These are phyloP conservation scores for Sus scrofa DNA, from an alignment of 2,113 vertebrate species.

Conservation along the genomic window T2T-Sscrofa CM000830.6:89756501-89757000, in stretches of 20 bases:
- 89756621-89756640: background rate
- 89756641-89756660: background rate
- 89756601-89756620: background rate
- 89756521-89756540: background rate
- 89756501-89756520: background rate
- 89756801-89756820: background rate
- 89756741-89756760: background rate
- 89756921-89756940: background rate
- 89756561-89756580: background rate
- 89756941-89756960: background rate
- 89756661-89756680: background rate
- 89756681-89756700: background rate
- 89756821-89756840: background rate
- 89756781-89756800: conserved; percentile 28
- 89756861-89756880: background rate
- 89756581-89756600: background rate
- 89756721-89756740: background rate
- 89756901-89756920: conserved; percentile 14
- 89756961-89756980: background rate
- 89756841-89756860: background rate
- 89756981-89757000: background rate
- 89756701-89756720: background rate
- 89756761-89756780: conserved; percentile 16
- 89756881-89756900: background rate
- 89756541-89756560: background rate